Evolutionary conservation across 2,113 vertebrate genomes (phyloP).

Genomic region (Hymenochirus boettgeri): DNA sequence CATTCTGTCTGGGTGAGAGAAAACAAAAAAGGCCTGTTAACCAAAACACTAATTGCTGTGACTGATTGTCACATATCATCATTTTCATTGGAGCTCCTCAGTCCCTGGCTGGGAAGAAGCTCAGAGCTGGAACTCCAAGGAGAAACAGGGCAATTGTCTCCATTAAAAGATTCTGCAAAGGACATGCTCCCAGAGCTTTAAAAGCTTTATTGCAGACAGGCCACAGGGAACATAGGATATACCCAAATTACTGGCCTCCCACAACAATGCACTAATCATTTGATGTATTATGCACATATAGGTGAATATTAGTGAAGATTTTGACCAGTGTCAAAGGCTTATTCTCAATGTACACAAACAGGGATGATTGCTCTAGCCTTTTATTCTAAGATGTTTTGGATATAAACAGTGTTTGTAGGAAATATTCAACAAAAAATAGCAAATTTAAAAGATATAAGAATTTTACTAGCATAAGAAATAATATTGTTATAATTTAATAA

Average conservation of each 20-base stretch:
- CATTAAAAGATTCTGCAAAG: slow-evolving; percentile 25
- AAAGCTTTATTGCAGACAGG: slow-evolving; percentile 3
- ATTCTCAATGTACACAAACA: no score
- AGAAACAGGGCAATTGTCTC: slow-evolving; percentile 66
- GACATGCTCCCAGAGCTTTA: slow-evolving; percentile 14
- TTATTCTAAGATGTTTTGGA: no score
- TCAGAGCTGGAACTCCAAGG: slow-evolving; percentile 68
- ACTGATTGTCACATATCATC: slow-evolving; percentile 99
- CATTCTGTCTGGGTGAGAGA: slow-evolving; percentile 99
- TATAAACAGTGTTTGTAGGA: no score
- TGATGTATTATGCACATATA: no score
- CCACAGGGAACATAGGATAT: slow-evolving; percentile 12
- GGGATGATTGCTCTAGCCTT: no score
- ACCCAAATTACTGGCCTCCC: not conserved
- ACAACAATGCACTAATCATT: no score
- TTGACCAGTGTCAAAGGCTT: no score
- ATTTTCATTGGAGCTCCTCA: slow-evolving; percentile 96
- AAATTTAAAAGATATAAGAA: no score
- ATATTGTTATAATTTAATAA: no score
- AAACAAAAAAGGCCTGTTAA: slow-evolving; percentile 99
- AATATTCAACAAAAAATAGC: no score
- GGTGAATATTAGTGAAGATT: no score
- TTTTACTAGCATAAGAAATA: no score
- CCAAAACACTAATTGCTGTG: slow-evolving; percentile 99
- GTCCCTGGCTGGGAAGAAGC: slow-evolving; percentile 75